phyloP scores from a whole-genome alignment of 2,888 invertebrate species.

The Taphrorychus bicolor region DNA sequence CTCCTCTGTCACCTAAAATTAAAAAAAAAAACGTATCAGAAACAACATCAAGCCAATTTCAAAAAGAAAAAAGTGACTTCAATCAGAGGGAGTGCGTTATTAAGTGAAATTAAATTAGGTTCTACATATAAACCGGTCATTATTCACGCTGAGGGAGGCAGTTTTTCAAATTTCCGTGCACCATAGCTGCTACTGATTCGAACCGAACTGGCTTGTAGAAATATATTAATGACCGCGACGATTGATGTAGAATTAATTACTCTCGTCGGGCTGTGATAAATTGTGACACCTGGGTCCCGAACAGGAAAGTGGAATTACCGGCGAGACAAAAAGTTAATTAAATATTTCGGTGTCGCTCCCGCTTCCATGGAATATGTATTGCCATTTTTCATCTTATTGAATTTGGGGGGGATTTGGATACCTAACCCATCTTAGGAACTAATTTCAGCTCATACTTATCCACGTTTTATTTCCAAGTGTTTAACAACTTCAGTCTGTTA shows the following conservation, averaged over 20 bases:
- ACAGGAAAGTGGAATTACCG: constrained; percentile 21
- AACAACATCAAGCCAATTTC: neutral
- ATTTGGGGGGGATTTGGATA: neutral
- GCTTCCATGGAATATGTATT: neutral
- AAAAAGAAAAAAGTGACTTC: no score
- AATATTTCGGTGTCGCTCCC: constrained; percentile 1
- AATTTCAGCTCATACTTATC: no score
- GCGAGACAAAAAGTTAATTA: constrained; percentile 30
- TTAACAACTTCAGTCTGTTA: no score
- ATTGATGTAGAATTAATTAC: constrained; percentile 42
- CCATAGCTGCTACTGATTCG: neutral
- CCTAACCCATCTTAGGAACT: no score
- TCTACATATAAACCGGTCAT: neutral
- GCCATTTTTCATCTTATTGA: neutral
- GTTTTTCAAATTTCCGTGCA: neutral
- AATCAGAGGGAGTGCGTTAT: no score
- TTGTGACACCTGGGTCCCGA: constrained; percentile 36
- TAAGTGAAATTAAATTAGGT: neutral
- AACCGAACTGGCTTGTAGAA: neutral
- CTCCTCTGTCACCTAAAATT: constrained; percentile 45
- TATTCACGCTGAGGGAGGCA: constrained; percentile 6
- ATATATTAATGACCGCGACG: constrained; percentile 34
- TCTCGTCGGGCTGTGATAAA: constrained; percentile 31
- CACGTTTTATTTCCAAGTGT: no score
- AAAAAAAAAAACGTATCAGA: constrained; percentile 14